Conservation (phyloP, 1,140 invertebrate species). For the Leucophenga varia region DNA sequence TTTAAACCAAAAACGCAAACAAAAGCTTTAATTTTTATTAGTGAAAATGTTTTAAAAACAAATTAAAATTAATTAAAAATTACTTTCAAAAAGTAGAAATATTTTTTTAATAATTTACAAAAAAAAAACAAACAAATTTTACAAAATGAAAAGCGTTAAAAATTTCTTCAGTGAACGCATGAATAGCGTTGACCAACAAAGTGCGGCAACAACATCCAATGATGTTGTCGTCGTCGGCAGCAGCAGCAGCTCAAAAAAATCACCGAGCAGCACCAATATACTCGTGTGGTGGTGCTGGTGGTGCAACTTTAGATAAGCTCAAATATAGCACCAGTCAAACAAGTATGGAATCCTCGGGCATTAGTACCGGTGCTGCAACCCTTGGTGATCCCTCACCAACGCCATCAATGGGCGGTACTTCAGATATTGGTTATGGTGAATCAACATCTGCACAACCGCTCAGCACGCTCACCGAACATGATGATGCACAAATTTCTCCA, state of each 20-base stretch:
- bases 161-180: constrained; percentile 53
- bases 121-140: neutral
- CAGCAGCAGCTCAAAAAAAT: constrained; percentile 26
- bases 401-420: constrained; percentile 37
- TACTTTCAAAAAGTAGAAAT: neutral
- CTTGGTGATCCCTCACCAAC: constrained; percentile 44
- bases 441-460: constrained; percentile 23
- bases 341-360: neutral
- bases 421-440: neutral
- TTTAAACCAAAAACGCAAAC: neutral
- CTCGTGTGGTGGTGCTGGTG: constrained; percentile 1
- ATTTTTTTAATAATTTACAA: neutral
- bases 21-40: constrained; percentile 4
- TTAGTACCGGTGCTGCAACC: constrained; percentile 12
- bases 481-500: constrained; percentile 28
- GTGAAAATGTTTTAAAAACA: constrained; percentile 1
- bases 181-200: constrained; percentile 44
- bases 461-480: constrained; percentile 39
- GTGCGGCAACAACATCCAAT: constrained; percentile 14
- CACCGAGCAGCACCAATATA: constrained; percentile 13
- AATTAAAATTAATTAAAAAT: constrained; percentile 3
- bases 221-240: neutral
- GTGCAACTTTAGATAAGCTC: too few species aligned
- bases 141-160: constrained; percentile 49
- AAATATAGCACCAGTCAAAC: too few species aligned